Percentiles rank a stretch among this genome's conserved stretches.
Conservation (phyloP, 2,888 invertebrate genomes). For the Hyalella azteca region DNA sequence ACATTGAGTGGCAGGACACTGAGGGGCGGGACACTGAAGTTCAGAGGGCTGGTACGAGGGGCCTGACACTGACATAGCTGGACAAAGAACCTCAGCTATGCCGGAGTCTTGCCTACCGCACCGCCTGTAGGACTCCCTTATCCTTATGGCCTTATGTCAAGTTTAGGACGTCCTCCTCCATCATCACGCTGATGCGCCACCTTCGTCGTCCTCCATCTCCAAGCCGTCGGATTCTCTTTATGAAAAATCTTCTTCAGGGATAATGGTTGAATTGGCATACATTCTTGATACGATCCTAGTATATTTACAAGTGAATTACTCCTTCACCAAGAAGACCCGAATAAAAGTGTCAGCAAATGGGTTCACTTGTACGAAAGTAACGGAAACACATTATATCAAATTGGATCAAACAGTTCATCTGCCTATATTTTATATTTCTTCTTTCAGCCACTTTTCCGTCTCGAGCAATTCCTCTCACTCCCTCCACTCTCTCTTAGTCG, state of each 20-base stretch:
- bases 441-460: too few species aligned
- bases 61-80: conserved; percentile 52
- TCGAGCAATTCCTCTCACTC: too few species aligned
- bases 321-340: too few species aligned
- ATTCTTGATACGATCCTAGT: not conserved
- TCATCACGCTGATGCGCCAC: not conserved
- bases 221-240: not conserved
- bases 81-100: conserved; percentile 45
- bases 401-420: too few species aligned
- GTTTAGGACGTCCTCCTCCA: not conserved
- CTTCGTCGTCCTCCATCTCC: not conserved
- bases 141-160: not conserved
- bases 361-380: too few species aligned
- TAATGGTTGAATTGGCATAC: not conserved
- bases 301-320: not conserved
- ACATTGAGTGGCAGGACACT: not conserved
- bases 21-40: not conserved
- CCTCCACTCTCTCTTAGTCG: too few species aligned
- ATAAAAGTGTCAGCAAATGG: too few species aligned
- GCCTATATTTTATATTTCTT: too few species aligned
- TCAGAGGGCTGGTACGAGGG: not conserved
- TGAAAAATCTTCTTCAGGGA: not conserved
- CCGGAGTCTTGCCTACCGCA: conserved; percentile 56
- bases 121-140: conserved; percentile 16
- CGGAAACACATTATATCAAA: too few species aligned